Evolutionary conservation across 2,797 vertebrate species (phyloP).

Genomic region (Limosa lapponica): DNA sequence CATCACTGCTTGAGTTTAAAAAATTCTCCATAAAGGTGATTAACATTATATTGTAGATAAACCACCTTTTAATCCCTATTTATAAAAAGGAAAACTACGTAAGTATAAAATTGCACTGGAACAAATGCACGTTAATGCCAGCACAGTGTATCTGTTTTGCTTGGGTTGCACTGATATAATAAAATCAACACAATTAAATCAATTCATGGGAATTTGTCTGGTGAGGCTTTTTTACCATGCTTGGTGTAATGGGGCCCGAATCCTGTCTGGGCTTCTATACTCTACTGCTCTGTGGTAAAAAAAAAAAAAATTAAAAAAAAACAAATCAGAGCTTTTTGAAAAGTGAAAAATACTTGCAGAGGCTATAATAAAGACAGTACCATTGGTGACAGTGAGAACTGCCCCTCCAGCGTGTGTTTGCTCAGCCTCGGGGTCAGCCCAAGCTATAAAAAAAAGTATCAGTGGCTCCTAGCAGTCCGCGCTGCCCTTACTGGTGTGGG

Average conservation of each 20-base stretch:
- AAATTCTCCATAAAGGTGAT: not conserved
- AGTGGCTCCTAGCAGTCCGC: not conserved
- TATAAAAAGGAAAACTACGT: not conserved
- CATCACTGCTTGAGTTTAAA: not conserved
- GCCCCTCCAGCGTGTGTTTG: not conserved
- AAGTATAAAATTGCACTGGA: not conserved
- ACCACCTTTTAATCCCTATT: not conserved
- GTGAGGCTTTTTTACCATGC: not conserved
- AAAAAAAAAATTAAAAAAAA: not conserved
- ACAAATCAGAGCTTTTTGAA: not conserved
- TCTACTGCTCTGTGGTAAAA: not conserved
- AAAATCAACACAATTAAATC: not conserved
- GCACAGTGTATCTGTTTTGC: not conserved
- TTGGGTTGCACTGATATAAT: not conserved
- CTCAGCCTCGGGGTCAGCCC: not conserved
- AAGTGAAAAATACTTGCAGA: not conserved
- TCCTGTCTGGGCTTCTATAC: not conserved
- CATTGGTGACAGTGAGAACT: not conserved
- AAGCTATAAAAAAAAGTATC: not conserved
- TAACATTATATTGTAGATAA: not conserved
- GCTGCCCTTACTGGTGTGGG: not conserved
- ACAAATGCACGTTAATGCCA: not conserved
- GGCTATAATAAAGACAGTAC: not conserved
- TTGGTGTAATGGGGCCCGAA: not conserved
- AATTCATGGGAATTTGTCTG: not conserved